Percentiles rank a stretch among this genome's conserved stretches.
Conservation (phyloP, 2,888 invertebrate species). For the Synergus umbraculus region DNA sequence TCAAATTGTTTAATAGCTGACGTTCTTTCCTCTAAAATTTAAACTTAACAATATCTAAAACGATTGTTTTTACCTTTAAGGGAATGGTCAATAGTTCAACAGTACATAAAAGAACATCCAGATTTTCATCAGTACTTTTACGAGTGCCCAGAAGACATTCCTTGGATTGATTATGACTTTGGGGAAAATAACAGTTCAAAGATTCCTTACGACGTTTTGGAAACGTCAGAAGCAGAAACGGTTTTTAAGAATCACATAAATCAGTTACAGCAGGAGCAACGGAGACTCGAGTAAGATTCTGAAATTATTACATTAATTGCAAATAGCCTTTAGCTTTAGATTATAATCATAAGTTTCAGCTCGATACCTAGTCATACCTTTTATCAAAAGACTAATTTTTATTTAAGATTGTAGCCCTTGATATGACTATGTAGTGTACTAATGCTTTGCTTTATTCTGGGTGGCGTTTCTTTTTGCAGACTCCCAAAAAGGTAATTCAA, state of each 20-base stretch:
- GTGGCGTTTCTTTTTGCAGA: conserved; percentile 78
- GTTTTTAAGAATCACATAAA: conserved; percentile 95
- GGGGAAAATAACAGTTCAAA: conserved; percentile 85
- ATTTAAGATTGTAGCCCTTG: conserved; percentile 46
- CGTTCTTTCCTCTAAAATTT: background rate
- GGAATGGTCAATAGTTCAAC: conserved; percentile 93
- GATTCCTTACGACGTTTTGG: conserved; percentile 95
- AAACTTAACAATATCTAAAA: background rate
- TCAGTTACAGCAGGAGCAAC: conserved; percentile 93
- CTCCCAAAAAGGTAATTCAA: conserved; percentile 80
- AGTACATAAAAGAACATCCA: conserved; percentile 92
- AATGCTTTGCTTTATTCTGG: conserved; percentile 77
- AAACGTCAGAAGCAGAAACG: conserved; percentile 93
- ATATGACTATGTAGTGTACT: conserved; percentile 59
- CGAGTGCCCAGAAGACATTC: conserved; percentile 87
- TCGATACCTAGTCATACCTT: conserved; percentile 36
- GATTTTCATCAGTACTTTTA: conserved; percentile 96
- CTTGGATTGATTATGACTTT: conserved; percentile 87
- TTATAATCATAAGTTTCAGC: conserved; percentile 3
- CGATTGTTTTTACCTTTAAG: conserved; percentile 77
- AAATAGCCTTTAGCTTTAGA: conserved; percentile 24
- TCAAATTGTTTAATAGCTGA: background rate
- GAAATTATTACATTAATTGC: background rate
- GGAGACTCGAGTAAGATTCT: conserved; percentile 90
- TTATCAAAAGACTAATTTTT: conserved; percentile 25